Conservation (phyloP, 2,888 invertebrate species). For the Rotaria sp. region DNA sequence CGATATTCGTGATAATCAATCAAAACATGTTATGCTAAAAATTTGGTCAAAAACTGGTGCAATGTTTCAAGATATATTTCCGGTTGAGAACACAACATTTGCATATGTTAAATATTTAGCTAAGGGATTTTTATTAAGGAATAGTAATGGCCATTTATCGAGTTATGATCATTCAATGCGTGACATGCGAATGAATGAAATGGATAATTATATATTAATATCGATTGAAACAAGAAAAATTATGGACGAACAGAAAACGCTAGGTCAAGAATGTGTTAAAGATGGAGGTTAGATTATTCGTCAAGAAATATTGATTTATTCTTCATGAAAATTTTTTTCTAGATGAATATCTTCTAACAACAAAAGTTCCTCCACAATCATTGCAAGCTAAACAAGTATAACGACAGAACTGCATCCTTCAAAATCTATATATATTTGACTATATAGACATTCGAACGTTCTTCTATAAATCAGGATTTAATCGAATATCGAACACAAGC, state of each 20-base stretch:
- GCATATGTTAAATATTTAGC: too few relatives aligned
- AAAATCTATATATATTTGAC: too few relatives aligned
- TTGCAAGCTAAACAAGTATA: background rate
- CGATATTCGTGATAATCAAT: background rate
- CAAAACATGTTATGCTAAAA: too few relatives aligned
- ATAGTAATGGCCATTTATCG: too few relatives aligned
- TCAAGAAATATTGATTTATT: background rate
- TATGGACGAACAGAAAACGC: slow-evolving; percentile 49
- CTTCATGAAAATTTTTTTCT: background rate
- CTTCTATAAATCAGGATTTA: background rate
- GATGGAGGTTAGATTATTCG: slow-evolving; percentile 49
- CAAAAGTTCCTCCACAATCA: background rate
- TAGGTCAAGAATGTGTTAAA: slow-evolving; percentile 50
- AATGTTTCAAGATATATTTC: too few relatives aligned
- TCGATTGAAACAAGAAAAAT: background rate
- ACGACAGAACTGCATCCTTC: background rate
- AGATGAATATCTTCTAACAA: background rate
- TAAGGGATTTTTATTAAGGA: too few relatives aligned
- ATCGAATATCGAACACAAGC: background rate
- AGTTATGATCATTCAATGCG: too few relatives aligned
- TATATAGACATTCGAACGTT: too few relatives aligned
- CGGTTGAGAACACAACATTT: too few relatives aligned
- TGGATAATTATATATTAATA: background rate
- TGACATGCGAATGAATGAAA: too few relatives aligned
- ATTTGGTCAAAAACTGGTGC: too few relatives aligned